Evolutionary conservation across 2,113 vertebrate genomes (phyloP), one percentile per base, ranked within the genome.

Genomic region (Pachyramphus minor): DNA sequence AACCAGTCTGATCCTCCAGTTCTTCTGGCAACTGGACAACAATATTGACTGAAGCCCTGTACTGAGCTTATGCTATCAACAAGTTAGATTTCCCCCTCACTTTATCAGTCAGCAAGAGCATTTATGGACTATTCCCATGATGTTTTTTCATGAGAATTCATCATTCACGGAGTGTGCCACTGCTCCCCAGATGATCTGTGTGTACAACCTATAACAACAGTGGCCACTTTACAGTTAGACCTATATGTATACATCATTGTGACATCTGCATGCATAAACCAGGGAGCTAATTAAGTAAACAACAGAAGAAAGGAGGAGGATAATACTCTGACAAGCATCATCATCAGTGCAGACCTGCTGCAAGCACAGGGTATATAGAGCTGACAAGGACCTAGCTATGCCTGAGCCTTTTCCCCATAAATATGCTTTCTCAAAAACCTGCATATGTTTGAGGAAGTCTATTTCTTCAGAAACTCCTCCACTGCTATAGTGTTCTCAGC

Each of bases 11-110:
- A 78, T 49, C 71, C 27, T 69, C 23, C 35, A 56, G 8, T 53
- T 71, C 50, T 91, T 79, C 42, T 88, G 72, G 75, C 55, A 94
- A 30, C 37, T 59, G 47, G 69, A 88, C 37, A 89, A 33, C 8
- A 73, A 27, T 50, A 66, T 41, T 39, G 53, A 77, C 11, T 88
- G 62, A 88, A 95, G 53, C 10, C 22, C 41, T 30, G 6, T 44
- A 56, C 22, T 33, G 35, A 89, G 50, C 24, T 87, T 66, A 67
- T 21, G 24, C 37, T 75, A 37, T 45, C 15, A 87, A 86, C 21
- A 66, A 66, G 39, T 22, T 33, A 74, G 14, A 25, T 78, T 78
- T 5, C 4, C 5, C 20, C 9, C 5, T 1, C 13, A 35, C 31
- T 50, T 50, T 39, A 33, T 5, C 14, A 90, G 37, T 47, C 22